Percentiles rank a stretch among this genome's conserved stretches.
These are phyloP conservation scores for Anguilla pacifica DNA, from an alignment of 2,797 vertebrate species.

Conservation along the genomic window DNA sequence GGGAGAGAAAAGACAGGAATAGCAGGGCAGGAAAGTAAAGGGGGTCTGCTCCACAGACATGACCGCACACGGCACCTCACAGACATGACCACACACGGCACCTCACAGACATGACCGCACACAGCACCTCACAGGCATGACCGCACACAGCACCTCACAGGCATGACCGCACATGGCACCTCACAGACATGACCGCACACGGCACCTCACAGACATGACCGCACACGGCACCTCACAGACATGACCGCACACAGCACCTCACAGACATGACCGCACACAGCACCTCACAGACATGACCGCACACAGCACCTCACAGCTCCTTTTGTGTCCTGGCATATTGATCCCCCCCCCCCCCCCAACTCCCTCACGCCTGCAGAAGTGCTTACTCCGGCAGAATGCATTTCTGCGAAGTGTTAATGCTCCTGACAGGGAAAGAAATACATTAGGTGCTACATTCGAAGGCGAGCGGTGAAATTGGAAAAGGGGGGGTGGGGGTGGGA, in stretches of 20 bases:
- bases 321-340: conserved; percentile 42
- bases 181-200: not conserved
- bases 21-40: not conserved
- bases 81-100: too few species aligned
- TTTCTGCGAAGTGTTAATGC: not conserved
- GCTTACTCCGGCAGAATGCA: conserved; percentile 29
- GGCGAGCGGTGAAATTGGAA: not conserved
- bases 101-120: too few species aligned
- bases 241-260: not conserved
- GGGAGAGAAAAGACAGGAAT: too few species aligned
- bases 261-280: not conserved
- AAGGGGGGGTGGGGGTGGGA: not conserved
- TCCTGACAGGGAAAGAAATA: conserved; percentile 25
- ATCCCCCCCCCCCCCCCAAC: conserved; percentile 31
- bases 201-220: too few species aligned
- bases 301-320: conserved; percentile 17
- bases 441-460: not conserved
- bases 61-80: conserved; percentile 20
- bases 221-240: too few species aligned
- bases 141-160: too few species aligned
- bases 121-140: too few species aligned
- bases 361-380: conserved; percentile 19
- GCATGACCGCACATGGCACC: conserved; percentile 29
- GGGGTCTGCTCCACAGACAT: not conserved
- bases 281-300: conserved; percentile 10